Evolutionary conservation across 2,113 vertebrate species (phyloP), one percentile per base, ranked within the genome.

Genomic region (Lynx canadensis): DNA sequence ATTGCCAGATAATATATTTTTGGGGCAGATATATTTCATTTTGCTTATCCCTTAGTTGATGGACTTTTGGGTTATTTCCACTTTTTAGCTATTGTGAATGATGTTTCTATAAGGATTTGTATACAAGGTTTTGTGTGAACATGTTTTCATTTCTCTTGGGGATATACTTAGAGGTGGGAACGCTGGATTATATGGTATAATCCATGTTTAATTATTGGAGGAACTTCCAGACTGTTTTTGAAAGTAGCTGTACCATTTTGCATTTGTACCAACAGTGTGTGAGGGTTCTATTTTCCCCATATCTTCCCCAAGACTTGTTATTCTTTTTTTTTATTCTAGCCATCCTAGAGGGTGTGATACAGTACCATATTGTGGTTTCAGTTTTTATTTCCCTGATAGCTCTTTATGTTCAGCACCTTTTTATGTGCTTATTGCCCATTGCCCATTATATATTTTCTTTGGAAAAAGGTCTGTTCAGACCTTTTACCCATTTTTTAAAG

Each of bases 381-480:
- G 81, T 91, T 87, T 86, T 27, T 38, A 81, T 91, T 90, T 60
- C 21, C 33, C 48, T 76, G 4, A 18, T 89, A 73, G 38, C 45
- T 95, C 0, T 83, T 83, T 29, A 60, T 81, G 1, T 50, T 74
- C 23, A 25, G 1, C 10, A 78, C 88, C 86, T 80, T 95, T 93
- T 93, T 23, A 57, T 60, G 33, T 80, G 7, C 33, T 91, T 91
- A 52, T 68, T 60, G 33, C 2, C 50, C 23, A 78, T 73, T 94
- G 36, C 4, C 69, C 19, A 78, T 73, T 94, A 33, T 84, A 6
- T 79, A 73, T 96, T 92, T 91, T 83, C 48, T 94, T 84, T 88
- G 80, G 55, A 18, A n/a, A 73, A 66, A 60, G 57, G 45, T 48
- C 31, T 88, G 16, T 88, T 92, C 41, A 69, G 52, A 52, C 33